Base-by-base conservation (phyloP, 1,140 invertebrate species). In the Cydia pomonella region DNA sequence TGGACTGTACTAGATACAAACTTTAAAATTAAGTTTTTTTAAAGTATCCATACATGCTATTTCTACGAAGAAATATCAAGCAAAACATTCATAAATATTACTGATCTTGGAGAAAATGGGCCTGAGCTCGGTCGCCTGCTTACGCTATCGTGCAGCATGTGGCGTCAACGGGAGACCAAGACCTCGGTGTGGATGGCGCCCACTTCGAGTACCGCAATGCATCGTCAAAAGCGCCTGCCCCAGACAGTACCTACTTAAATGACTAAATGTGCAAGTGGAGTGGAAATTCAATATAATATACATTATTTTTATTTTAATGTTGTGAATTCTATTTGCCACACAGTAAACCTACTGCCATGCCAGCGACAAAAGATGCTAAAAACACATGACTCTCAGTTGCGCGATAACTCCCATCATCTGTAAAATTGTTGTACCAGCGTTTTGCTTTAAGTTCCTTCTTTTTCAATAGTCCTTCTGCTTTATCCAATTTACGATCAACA, bases 401-500 rank as follows among this genome's bases (percentile, higher is more conserved):
- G 87, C 94, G 93, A 62, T 94, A 94, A 41, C 95, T 89, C 12
- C 95, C 94, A 79, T 96, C 95, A 9, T 94, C 95, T 76, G 94
- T 94, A 33, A 96, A 87, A 50, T 93, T 94, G 59, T 95, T 92
- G 83, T 96, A 97, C 96, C 96, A 97, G 78, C 94, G 94, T 77
- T 95, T 95, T 3, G 95, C 95, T 82, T 95, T 95, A 23, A 91
- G 83, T 90, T 96, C 93, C 74, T 95, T 95, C 79, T 95, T 95
- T 87, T 95, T 96, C 66, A 97, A 78, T 62, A 96, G 80, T 80
- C 95, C 94, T 86, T 97, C 96, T 73, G 96, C 96, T 92, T 96
- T 96, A 82, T 97, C 95, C 75, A 97, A 75, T 93, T 97, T 97
- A 73, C 95, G 95, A 87, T 97, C 96, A 74, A 97, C 94, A 94